A percentile compares a stretch with the other conserved stretches of the same genome.
Evolutionary conservation across 2,113 vertebrate species (phyloP).

Genomic region (crab-eating macaque (Macaca fascicularis)): DNA sequence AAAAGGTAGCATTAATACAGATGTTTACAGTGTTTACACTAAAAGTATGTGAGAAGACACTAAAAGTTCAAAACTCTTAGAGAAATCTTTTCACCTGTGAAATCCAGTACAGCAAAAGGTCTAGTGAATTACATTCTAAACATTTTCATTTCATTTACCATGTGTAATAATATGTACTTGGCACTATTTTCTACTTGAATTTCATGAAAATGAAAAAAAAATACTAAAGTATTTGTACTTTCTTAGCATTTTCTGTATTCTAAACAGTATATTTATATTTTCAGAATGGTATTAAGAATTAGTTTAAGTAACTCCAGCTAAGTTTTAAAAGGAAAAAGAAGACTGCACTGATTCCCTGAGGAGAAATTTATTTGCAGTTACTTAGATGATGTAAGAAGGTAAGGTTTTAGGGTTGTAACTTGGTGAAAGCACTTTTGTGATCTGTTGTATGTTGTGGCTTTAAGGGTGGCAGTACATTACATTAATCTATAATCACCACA

Average conservation of each 20-base stretch:
- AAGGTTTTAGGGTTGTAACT: background rate
- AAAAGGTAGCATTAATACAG: background rate
- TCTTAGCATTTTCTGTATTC: conserved; percentile 1
- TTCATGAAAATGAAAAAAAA: background rate
- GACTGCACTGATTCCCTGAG: background rate
- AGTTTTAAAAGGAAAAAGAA: conserved; percentile 5
- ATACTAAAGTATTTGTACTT: background rate
- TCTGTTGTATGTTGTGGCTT: background rate
- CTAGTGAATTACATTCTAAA: background rate
- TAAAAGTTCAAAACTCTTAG: background rate
- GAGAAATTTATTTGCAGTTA: background rate
- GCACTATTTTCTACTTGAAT: conserved; percentile 4
- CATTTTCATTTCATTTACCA: background rate
- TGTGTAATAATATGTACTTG: background rate
- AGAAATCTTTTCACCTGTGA: background rate
- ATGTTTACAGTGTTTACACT: background rate
- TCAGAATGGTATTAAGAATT: background rate
- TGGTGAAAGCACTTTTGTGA: conserved; percentile 12
- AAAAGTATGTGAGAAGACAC: background rate
- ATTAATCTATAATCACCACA: conserved; percentile 44
- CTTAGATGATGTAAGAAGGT: background rate
- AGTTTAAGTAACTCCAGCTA: background rate
- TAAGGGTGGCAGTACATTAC: background rate
- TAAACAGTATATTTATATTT: background rate
- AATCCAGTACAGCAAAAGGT: background rate